These are phyloP conservation scores for Heliocidaris tuberculata DNA, from an alignment of 35 echinoderm and acorn worm genomes.

Conservation along the genomic window DNA sequence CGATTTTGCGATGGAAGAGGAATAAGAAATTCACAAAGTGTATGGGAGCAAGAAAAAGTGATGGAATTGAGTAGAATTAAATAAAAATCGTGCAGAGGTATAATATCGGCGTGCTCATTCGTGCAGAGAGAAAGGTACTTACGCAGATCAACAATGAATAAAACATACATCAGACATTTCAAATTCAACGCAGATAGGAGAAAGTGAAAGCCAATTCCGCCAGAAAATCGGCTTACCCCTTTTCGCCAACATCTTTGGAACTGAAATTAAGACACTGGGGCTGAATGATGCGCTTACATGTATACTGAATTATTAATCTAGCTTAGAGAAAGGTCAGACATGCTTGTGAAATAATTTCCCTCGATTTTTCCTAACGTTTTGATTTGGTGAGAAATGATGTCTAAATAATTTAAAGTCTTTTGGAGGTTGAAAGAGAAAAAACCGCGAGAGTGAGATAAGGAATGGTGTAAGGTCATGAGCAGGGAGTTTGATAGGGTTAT, in stretches of 20 bases:
- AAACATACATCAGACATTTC: neutral
- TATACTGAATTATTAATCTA: neutral
- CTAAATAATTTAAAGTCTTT: neutral
- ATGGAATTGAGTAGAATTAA: neutral
- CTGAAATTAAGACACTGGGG: neutral
- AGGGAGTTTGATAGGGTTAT: neutral
- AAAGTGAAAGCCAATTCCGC: neutral
- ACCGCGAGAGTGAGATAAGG: neutral
- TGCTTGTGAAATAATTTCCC: conserved; percentile 11
- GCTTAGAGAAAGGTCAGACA: neutral
- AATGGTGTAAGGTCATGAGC: neutral
- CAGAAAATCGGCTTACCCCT: neutral
- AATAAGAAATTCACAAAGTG: neutral
- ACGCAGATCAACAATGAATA: conserved; percentile 17
- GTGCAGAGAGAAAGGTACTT: neutral
- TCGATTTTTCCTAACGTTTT: neutral
- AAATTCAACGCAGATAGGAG: neutral
- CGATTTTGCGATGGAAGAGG: neutral
- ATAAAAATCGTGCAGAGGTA: neutral
- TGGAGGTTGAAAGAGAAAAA: neutral
- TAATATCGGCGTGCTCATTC: conserved; percentile 2
- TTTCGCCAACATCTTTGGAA: neutral
- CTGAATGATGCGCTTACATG: conserved; percentile 1
- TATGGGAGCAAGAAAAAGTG: neutral
- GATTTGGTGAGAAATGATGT: conserved; percentile 2